These are phyloP conservation scores for Spinibarbus caldwelli DNA, from an alignment of 2,797 vertebrate genomes.

Conservation along the genomic window DNA sequence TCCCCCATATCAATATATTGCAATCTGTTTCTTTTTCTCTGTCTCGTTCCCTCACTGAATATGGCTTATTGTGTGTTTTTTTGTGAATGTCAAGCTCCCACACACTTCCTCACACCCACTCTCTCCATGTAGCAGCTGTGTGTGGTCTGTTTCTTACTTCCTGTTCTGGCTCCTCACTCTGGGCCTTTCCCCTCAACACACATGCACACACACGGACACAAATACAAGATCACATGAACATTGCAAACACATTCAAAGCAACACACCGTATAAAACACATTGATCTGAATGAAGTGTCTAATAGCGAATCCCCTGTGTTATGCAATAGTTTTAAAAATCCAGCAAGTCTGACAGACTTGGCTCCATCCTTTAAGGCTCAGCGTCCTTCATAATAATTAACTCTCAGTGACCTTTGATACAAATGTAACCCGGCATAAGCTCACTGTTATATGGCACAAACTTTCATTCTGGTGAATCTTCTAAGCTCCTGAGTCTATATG, in stretches of 20 bases:
- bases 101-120: slow-evolving; percentile 68
- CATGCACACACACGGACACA: slow-evolving; percentile 52
- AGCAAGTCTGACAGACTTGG: slow-evolving; percentile 30
- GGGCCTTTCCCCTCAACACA: slow-evolving; percentile 69
- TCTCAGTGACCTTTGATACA: slow-evolving; percentile 58
- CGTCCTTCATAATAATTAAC: slow-evolving; percentile 59
- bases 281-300: background rate
- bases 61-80: slow-evolving; percentile 56
- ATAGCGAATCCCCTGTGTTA: background rate
- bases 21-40: background rate
- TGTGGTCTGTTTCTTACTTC: slow-evolving; percentile 59
- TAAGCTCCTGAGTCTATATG: background rate
- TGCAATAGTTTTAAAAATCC: slow-evolving; percentile 8
- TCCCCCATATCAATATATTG: slow-evolving; percentile 16
- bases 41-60: slow-evolving; percentile 14
- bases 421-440: slow-evolving; percentile 22
- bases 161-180: slow-evolving; percentile 67
- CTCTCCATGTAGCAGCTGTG: slow-evolving; percentile 63
- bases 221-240: slow-evolving; percentile 45
- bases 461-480: slow-evolving; percentile 7
- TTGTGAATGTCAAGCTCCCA: slow-evolving; percentile 65
- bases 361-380: slow-evolving; percentile 27
- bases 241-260: background rate
- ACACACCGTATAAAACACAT: background rate
- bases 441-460: background rate